phyloP scores from a whole-genome alignment of 37 sponge, comb jelly and placozoan genomes.

The Axinella damicornis region DNA sequence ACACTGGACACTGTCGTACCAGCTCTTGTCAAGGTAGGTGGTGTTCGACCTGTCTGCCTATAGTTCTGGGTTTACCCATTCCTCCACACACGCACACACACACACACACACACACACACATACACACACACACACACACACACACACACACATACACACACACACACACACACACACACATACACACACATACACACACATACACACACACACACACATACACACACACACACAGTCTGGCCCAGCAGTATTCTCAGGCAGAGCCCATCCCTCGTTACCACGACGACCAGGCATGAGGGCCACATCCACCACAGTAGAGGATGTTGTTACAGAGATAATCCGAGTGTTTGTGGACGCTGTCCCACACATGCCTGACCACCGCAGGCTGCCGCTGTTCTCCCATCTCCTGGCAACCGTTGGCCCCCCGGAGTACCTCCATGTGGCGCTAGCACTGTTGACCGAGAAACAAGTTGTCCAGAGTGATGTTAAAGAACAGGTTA shows the following conservation, averaged over 20 bases:
- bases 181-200: not conserved
- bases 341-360: conserved; percentile 93
- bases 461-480: conserved; percentile 47
- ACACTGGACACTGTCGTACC: conserved; percentile 89
- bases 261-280: not conserved
- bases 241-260: not conserved
- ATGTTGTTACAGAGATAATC: conserved; percentile 71
- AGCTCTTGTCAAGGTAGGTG: conserved; percentile 71
- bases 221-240: not conserved
- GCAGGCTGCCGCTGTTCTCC: conserved; percentile 77
- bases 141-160: not conserved
- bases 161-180: not conserved
- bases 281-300: not conserved
- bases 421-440: conserved; percentile 60
- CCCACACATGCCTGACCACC: conserved; percentile 95
- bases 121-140: conserved; percentile 22
- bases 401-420: conserved; percentile 84
- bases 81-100: not conserved
- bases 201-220: not conserved
- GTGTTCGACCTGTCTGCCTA: not conserved
- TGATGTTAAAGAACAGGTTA: conserved; percentile 30
- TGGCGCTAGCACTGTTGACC: conserved; percentile 62
- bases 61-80: not conserved
- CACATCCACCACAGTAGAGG: conserved; percentile 34
- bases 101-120: conserved; percentile 27